These are phyloP conservation scores for Gymnocheta viridis DNA, from an alignment of 2,888 invertebrate species.

Conservation along the genomic window DNA sequence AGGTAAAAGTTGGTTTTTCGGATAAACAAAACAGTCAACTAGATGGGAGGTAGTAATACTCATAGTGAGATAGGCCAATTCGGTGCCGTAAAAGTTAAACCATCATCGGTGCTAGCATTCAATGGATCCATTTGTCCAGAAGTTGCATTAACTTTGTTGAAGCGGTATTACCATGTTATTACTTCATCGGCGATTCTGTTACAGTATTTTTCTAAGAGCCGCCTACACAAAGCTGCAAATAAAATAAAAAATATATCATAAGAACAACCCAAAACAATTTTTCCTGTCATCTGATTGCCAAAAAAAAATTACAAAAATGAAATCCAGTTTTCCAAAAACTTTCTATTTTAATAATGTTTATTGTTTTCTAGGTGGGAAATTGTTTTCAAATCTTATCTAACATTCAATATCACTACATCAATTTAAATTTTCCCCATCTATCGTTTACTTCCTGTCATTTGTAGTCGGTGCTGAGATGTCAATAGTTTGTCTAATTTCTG, in stretches of 20 bases:
- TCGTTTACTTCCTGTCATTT: neutral
- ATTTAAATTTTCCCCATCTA: neutral
- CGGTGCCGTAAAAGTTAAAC: slow-evolving; percentile 97
- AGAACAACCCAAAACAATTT: neutral
- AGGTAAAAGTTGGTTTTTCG: slow-evolving; percentile 92
- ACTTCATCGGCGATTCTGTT: too few relatives aligned
- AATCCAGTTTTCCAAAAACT: neutral
- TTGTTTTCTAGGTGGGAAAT: neutral
- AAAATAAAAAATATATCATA: slow-evolving; percentile 5
- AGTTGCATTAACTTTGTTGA: too few relatives aligned
- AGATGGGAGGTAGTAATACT: slow-evolving; percentile 95
- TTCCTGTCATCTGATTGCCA: too few relatives aligned
- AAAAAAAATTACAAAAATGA: neutral
- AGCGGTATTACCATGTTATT: too few relatives aligned
- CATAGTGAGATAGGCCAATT: slow-evolving; percentile 97
- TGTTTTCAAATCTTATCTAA: slow-evolving; percentile 7
- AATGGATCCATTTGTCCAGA: slow-evolving; percentile 95
- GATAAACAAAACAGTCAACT: slow-evolving; percentile 97
- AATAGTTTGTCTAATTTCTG: slow-evolving; percentile 49
- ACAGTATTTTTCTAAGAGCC: slow-evolving; percentile 96
- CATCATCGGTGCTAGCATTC: slow-evolving; percentile 97
- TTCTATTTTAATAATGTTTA: neutral
- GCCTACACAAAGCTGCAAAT: slow-evolving; percentile 90
- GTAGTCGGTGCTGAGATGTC: slow-evolving; percentile 27
- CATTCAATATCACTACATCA: neutral